phyloP scores from a whole-genome alignment of 2,113 vertebrate species.

The Bubalus kerabau region DNA sequence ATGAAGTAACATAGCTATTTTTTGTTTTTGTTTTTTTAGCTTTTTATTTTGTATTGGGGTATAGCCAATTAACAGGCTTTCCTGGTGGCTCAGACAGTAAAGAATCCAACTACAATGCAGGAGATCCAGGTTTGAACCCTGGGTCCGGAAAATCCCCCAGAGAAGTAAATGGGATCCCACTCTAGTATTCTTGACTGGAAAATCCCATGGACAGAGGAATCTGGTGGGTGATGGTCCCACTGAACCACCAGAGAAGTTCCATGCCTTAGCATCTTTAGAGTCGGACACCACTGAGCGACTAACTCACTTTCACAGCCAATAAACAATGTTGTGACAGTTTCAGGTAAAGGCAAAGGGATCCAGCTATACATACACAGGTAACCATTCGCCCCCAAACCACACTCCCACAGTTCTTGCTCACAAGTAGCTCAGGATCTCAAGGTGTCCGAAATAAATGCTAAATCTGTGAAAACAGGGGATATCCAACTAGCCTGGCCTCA shows the following conservation, averaged over 20 bases:
- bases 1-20: not conserved
- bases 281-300: not conserved
- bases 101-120: not conserved
- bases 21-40: not conserved
- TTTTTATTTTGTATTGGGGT: not conserved
- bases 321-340: not conserved
- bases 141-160: not conserved
- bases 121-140: not conserved
- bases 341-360: not conserved
- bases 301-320: not conserved
- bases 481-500: not conserved
- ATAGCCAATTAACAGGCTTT: not conserved
- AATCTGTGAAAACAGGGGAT: not conserved
- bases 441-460: not conserved
- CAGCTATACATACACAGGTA: not conserved
- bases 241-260: not conserved
- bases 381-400: not conserved
- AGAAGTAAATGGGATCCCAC: not conserved
- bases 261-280: not conserved
- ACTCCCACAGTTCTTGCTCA: not conserved
- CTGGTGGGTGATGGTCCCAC: not conserved
- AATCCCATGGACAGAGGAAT: not conserved
- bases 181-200: not conserved
- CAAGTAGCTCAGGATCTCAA: not conserved
- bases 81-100: not conserved